A percentile compares a stretch with the other conserved stretches of the same genome.
Conservation (phyloP, 2,888 invertebrate genomes). For the Spisula subtruncata region DNA sequence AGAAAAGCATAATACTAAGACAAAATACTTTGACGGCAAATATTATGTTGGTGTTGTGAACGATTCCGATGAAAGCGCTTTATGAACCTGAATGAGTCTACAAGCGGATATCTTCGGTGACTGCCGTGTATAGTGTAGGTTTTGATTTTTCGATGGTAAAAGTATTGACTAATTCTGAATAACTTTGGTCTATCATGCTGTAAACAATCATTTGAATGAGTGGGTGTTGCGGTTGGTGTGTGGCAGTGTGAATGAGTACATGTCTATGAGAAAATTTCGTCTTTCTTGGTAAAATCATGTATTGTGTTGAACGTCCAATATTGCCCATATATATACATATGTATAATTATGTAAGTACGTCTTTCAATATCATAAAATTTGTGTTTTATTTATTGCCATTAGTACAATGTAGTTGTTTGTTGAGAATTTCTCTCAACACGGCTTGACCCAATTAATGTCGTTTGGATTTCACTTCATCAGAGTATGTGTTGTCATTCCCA, state of each 20-base stretch:
- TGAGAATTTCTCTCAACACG: no score
- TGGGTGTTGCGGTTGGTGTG: not conserved
- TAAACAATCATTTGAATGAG: constrained; percentile 22
- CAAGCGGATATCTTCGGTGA: not conserved
- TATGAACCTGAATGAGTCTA: constrained; percentile 37
- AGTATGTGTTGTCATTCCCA: no score
- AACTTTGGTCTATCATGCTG: constrained; percentile 1
- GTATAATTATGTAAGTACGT: not conserved
- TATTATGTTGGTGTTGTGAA: constrained; percentile 81
- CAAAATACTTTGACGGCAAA: constrained; percentile 80
- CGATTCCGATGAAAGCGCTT: constrained; percentile 71
- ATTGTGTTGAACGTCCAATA: not conserved
- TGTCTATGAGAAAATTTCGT: not conserved
- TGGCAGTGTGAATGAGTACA: not conserved
- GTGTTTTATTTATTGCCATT: not conserved
- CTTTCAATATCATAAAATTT: not conserved
- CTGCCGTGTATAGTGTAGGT: not conserved
- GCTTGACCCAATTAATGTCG: no score
- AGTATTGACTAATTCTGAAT: not conserved
- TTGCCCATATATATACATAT: constrained; percentile 26
- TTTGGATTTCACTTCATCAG: no score
- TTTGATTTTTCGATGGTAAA: not conserved
- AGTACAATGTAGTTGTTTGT: no score
- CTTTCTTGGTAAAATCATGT: constrained; percentile 2
- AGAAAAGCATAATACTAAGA: constrained; percentile 62